Conservation (phyloP, 2,888 invertebrate species). For the Rhogogaster chlorosoma region DNA sequence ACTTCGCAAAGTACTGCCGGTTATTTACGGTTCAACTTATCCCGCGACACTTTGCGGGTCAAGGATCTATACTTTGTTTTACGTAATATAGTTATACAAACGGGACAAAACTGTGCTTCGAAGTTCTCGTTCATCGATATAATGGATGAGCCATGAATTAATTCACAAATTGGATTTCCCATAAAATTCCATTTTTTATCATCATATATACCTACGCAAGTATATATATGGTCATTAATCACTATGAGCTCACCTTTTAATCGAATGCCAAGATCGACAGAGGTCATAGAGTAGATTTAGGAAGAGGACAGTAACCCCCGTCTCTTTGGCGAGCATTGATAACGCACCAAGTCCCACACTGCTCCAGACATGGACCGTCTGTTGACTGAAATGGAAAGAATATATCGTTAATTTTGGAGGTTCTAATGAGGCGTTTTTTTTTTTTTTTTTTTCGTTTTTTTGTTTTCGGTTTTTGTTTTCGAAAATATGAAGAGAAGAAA, state of each 20-base stretch:
- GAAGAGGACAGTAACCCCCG: slow-evolving; percentile 89
- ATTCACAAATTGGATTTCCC: not conserved
- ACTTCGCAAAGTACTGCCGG: slow-evolving; percentile 8
- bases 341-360: slow-evolving; percentile 87
- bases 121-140: not conserved
- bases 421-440: not conserved
- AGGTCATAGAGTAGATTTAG: slow-evolving; percentile 90
- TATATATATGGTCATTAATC: no score
- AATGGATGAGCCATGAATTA: not conserved
- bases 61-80: not conserved
- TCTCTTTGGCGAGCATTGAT: slow-evolving; percentile 93
- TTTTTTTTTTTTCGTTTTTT: no score
- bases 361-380: slow-evolving; percentile 81
- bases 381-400: slow-evolving; percentile 73
- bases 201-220: no score
- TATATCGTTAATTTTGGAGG: not conserved
- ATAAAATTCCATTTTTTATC: not conserved
- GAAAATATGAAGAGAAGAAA: not conserved
- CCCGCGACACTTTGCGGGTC: not conserved
- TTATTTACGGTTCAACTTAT: slow-evolving; percentile 43
- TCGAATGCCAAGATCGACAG: slow-evolving; percentile 85
- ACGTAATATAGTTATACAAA: not conserved
- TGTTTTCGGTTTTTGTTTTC: no score
- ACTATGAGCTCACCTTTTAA: slow-evolving; percentile 82
- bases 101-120: not conserved